Evolutionary conservation across 2,113 vertebrate genomes (phyloP), one percentile per base, ranked within the genome.

Genomic region (Castor canadensis): DNA sequence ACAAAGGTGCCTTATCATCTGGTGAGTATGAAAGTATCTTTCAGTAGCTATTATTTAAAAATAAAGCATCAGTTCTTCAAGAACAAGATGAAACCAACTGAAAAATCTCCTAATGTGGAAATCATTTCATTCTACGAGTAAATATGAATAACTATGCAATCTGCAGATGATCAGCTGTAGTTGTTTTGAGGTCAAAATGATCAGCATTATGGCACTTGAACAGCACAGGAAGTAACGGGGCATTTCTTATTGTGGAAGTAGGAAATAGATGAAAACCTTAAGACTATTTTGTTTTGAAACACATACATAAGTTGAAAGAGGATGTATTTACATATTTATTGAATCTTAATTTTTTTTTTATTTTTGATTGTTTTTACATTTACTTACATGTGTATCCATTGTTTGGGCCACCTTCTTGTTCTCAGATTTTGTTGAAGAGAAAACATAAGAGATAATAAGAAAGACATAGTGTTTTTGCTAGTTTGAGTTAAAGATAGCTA

Each of bases 191-290:
- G 56, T 83, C 81, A 97, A 72, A 94, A 91, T 62, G 38, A 93
- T 91, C 45, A 64, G 43, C 87, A 60, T 87, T 93, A 19, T 95
- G 97, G 96, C 89, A 76, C 40, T 80, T 89, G 19, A 91, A 49
- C 17, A 89, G 89, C 40, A 93, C 32, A 97, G 76, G 86, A 98
- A 97, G 40, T 56, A 60, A 97, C 90, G 9, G 79, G 87, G 97
- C 96, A 94, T 89, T 81, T 83, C 66, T 97, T 95, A 93, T 80
- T 80, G 0, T 1, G 72, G 96, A 93, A 69, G 66, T 0, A 91
- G 13, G 20, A 94, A 97, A 95, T 60, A 83, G 80, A 94, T 95
- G 88, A 90, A 95, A 76, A 38, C 15, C 67, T 86, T 93, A 87
- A 43, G 11, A 45, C 28, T 62, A 67, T 94, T 91, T 86, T 89